These are phyloP conservation scores for Apamea monoglypha DNA, from an alignment of 2,888 invertebrate species.

Conservation along the genomic window DNA sequence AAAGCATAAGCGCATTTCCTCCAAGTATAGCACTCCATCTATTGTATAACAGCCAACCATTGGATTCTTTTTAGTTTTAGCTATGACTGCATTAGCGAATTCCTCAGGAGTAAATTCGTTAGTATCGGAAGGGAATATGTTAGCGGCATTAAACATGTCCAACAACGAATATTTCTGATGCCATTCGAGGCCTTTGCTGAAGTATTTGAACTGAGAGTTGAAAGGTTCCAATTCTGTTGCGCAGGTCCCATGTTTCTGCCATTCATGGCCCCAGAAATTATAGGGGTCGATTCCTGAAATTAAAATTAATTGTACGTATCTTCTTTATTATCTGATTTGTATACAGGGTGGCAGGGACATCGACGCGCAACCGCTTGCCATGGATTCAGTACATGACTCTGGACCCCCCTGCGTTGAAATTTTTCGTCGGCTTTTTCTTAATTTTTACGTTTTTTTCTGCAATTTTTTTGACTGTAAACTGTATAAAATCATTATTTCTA, in stretches of 20 bases:
- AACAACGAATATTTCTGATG: constrained; percentile 91
- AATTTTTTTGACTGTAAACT: too few relatives aligned
- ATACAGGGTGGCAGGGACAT: too few relatives aligned
- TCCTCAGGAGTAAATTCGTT: constrained; percentile 37
- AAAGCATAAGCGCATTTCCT: constrained; percentile 91
- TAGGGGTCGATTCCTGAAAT: constrained; percentile 79
- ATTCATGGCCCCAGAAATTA: constrained; percentile 94
- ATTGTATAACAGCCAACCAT: too few relatives aligned
- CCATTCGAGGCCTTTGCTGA: constrained; percentile 91
- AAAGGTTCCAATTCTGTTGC: constrained; percentile 89
- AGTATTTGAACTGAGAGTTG: constrained; percentile 92
- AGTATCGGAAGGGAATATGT: constrained; percentile 84
- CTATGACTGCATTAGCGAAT: constrained; percentile 67
- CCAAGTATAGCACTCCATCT: too few relatives aligned
- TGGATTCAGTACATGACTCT: too few relatives aligned
- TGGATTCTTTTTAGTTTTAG: too few relatives aligned
- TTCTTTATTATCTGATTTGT: too few relatives aligned
- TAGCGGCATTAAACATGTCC: constrained; percentile 87
- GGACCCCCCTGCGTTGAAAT: too few relatives aligned
- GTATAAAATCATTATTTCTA: too few relatives aligned
- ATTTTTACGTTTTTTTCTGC: too few relatives aligned
- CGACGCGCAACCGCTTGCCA: too few relatives aligned
- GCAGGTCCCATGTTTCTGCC: constrained; percentile 95
- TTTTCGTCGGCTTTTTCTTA: too few relatives aligned
- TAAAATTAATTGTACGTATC: not conserved